Conservation (phyloP, 2,113 vertebrate genomes). For the Aldabrachelys gigantea region DNA sequence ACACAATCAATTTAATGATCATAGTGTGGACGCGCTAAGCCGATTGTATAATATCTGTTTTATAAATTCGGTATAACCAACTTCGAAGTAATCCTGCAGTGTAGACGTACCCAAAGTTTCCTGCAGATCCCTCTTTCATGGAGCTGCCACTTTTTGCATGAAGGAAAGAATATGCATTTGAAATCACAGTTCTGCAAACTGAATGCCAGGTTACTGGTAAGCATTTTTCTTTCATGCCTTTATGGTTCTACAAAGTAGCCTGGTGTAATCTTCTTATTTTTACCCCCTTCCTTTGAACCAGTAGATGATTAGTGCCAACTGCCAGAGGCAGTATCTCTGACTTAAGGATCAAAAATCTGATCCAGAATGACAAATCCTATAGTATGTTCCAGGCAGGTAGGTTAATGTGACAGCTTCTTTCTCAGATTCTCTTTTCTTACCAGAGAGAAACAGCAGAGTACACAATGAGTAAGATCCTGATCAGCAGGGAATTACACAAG, state of each 20-base stretch:
- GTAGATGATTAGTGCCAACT: not conserved
- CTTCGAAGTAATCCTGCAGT: too few relatives aligned
- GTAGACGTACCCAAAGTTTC: too few relatives aligned
- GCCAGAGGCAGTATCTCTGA: not conserved
- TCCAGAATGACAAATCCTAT: not conserved
- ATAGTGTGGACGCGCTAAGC: too few relatives aligned
- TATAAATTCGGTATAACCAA: too few relatives aligned
- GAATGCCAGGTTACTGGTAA: not conserved
- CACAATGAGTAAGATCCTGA: not conserved
- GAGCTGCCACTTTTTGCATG: not conserved
- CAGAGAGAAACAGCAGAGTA: not conserved
- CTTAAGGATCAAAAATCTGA: not conserved
- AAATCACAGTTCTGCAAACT: not conserved
- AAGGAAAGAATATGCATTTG: not conserved
- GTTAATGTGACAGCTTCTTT: not conserved
- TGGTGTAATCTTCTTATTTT: not conserved
- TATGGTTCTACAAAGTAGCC: not conserved
- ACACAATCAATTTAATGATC: too few relatives aligned
- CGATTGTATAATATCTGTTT: too few relatives aligned
- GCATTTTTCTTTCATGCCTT: not conserved
- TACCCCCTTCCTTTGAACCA: not conserved
- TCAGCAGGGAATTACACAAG: not conserved
- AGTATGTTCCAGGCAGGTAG: not conserved
- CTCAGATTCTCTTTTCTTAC: not conserved
- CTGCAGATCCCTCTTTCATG: not conserved